Conservation (phyloP, 2,113 vertebrate genomes). For the Centrocercus urophasianus region DNA sequence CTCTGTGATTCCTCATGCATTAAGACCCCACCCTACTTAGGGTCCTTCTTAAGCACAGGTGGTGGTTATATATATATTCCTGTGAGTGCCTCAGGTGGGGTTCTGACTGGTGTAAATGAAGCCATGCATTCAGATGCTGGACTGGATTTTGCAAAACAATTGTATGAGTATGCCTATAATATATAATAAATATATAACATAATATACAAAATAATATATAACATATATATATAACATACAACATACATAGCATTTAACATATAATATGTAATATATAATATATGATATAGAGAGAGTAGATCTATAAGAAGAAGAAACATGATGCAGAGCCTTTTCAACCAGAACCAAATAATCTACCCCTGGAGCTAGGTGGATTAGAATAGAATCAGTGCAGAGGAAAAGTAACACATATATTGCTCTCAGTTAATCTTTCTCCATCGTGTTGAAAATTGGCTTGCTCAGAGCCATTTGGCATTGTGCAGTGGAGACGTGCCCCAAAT, state of each 20-base stretch:
- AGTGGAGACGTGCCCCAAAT: neutral
- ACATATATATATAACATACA: too few relatives aligned
- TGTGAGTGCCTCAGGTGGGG: neutral
- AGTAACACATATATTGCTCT: neutral
- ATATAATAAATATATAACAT: too few relatives aligned
- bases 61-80: rapidly evolving
- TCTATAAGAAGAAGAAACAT: neutral
- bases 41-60: neutral
- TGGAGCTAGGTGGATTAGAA: neutral
- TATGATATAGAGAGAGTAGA: neutral
- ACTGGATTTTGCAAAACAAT: neutral
- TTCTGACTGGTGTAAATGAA: neutral
- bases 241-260: too few relatives aligned
- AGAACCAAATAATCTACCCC: neutral
- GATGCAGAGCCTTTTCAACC: neutral
- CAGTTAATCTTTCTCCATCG: neutral
- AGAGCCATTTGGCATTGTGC: neutral
- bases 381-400: neutral
- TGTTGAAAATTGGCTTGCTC: neutral
- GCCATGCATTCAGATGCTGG: neutral
- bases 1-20: neutral
- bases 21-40: neutral
- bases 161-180: neutral
- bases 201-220: too few relatives aligned
- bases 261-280: too few relatives aligned